These are phyloP conservation scores for Cheirogaleus medius DNA, from an alignment of 2,113 vertebrate species.

Conservation along the genomic window DNA sequence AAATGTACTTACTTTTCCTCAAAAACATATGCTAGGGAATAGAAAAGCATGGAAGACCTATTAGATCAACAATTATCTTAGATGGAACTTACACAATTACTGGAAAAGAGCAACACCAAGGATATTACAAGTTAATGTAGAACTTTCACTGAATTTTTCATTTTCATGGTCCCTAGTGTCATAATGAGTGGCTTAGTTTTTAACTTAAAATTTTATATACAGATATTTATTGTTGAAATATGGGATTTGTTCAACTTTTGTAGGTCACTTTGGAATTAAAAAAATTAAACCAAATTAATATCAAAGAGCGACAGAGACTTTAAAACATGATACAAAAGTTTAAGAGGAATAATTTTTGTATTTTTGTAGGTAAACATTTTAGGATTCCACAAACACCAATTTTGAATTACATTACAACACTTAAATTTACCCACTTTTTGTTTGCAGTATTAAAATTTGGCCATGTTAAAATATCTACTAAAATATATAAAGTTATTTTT, in stretches of 20 bases:
- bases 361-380: neutral
- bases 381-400: neutral
- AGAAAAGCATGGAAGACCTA: neutral
- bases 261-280: neutral
- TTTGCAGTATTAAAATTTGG: neutral
- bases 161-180: neutral
- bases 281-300: neutral
- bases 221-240: neutral
- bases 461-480: neutral
- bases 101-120: neutral
- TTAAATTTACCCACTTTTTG: neutral
- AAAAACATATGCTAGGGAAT: neutral
- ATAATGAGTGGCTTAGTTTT: neutral
- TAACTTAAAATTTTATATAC: neutral
- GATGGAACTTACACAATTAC: too few species aligned
- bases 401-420: neutral
- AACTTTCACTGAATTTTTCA: neutral
- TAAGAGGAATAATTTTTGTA: neutral
- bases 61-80: neutral
- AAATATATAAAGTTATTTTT: neutral
- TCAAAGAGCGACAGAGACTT: neutral
- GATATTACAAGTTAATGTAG: neutral
- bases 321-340: neutral
- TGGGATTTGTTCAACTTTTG: neutral
- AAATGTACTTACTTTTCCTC: neutral